A percentile compares a stretch with the other conserved stretches of the same genome.
phyloP scores from a whole-genome alignment of 2,113 vertebrate species.

The Odontophorus gujanensis region DNA sequence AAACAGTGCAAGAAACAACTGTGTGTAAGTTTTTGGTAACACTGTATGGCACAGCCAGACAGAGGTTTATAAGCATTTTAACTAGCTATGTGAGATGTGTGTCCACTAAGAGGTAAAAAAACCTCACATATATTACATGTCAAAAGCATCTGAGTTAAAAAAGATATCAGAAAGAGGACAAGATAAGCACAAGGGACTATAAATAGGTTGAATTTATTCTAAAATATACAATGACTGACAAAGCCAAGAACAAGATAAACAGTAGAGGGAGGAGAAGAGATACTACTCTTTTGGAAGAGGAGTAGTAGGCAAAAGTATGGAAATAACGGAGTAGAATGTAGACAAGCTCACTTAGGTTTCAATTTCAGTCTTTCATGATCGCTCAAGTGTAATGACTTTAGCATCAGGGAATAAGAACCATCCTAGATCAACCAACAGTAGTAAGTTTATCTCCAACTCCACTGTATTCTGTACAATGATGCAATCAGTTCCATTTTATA shows the following conservation, averaged over 20 bases:
- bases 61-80: background rate
- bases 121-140: background rate
- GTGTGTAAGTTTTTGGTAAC: background rate
- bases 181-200: background rate
- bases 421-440: background rate
- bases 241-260: background rate
- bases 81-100: background rate
- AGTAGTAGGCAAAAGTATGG: background rate
- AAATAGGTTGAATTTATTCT: background rate
- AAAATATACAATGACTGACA: background rate
- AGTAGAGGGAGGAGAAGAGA: background rate
- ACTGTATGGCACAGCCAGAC: background rate
- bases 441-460: background rate
- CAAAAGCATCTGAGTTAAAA: background rate
- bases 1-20: background rate
- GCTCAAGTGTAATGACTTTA: no score
- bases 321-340: background rate
- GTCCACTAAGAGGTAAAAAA: background rate
- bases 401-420: background rate
- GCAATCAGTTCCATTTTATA: background rate
- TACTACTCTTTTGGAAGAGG: background rate
- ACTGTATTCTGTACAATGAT: background rate
- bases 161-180: background rate
- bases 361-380: background rate
- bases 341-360: background rate